These are phyloP conservation scores for Pseudomyrmex concolor DNA, from an alignment of 1,140 invertebrate genomes.

Conservation along the genomic window DNA sequence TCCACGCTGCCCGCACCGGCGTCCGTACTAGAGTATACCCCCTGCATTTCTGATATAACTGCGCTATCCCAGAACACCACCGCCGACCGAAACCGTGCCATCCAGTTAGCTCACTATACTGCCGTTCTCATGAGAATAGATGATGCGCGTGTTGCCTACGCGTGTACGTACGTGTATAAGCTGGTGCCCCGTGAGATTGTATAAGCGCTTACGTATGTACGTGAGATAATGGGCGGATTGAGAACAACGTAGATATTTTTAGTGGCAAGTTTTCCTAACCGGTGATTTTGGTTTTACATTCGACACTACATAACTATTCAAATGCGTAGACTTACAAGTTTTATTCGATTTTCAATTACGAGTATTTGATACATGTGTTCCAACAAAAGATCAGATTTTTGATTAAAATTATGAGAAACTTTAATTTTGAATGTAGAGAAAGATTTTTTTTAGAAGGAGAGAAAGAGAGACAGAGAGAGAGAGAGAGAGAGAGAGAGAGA, in stretches of 20 bases:
- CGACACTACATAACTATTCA: neutral
- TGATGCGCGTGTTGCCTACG: slow-evolving; percentile 61
- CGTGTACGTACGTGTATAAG: slow-evolving; percentile 44
- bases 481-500: neutral
- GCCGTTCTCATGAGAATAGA: slow-evolving; percentile 71
- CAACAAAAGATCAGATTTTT: neutral
- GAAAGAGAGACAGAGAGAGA: neutral
- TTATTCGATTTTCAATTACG: neutral
- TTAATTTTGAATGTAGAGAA: too few relatives aligned
- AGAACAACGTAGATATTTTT: slow-evolving; percentile 47
- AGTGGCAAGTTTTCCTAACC: slow-evolving; percentile 41
- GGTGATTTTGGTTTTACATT: neutral
- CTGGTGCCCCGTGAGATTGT: slow-evolving; percentile 32
- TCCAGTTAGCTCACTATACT: slow-evolving; percentile 70
- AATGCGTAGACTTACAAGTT: neutral
- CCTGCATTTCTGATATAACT: slow-evolving; percentile 80
- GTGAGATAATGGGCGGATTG: slow-evolving; percentile 44
- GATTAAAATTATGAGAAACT: neutral
- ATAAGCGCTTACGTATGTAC: slow-evolving; percentile 36
- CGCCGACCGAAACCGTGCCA: slow-evolving; percentile 72
- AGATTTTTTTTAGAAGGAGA: neutral
- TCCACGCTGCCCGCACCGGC: slow-evolving; percentile 48
- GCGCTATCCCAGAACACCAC: slow-evolving; percentile 69
- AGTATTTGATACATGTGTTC: slow-evolving; percentile 8
- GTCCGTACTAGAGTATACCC: slow-evolving; percentile 51